Evolutionary conservation across 1,140 invertebrate genomes (phyloP), one percentile per base, ranked within the genome.

Genomic region (Triops longicaudatus): DNA sequence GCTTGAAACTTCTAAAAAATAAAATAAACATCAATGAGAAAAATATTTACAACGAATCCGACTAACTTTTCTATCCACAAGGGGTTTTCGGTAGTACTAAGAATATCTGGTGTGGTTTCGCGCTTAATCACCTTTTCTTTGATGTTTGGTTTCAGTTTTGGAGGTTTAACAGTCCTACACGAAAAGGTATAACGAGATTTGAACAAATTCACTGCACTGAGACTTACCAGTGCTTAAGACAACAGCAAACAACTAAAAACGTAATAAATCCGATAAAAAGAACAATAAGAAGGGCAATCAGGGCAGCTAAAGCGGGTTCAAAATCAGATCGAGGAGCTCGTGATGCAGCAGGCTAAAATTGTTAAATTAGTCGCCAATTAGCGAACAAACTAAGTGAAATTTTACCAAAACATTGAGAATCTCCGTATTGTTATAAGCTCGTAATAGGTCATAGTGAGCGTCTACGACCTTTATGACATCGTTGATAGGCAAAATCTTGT

Each of bases 11-110:
- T 81, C 91, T 92, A 75, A 12, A 81, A 83, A 80, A 80, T 79
- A 78, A 74, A 81, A 79, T 77, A 79, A 76, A 71, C 79, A 41
- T 77, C 77, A 26, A 74, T 63, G 17, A 79, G 6, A 44, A 27
- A 31, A 78, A 78, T 50, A 42, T 1, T 42, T 10, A n/a, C 28
- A 74, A 74, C 9, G 72, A 27, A 10, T 0, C 3, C 26, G 74
- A 86, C 90, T 87, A 83, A 92, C 90, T 94, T 93, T 86, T 96
- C 94, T 72, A 95, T 92, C 94, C 94, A 96, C 0, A 96, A 85
- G 0, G 94, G 94, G 88, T 96, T 96, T 84, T 96, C 94, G 0
- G 93, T 96, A 42, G 73, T 81, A 2, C 92, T 94, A 80, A 92
- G 91, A 12, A 94, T 84, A 81, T 94, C 92, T 81, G 94, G 92